Evolutionary conservation across 30 jellyfish, hydroid and myxozoan species (phyloP).

Genomic region (Hydra vulgaris): DNA sequence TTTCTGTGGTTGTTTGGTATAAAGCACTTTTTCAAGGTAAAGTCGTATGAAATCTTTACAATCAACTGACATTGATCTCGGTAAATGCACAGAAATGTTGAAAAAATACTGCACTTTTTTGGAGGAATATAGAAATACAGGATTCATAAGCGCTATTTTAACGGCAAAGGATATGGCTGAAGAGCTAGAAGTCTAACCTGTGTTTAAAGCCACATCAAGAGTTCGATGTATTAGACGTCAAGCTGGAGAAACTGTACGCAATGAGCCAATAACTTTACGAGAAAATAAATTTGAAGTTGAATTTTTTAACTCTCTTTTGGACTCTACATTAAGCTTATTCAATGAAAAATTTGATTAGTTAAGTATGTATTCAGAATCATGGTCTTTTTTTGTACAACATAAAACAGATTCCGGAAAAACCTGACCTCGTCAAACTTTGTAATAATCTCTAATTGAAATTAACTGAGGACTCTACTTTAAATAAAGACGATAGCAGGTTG

Average conservation of each 20-base stretch:
- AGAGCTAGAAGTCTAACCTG: not conserved
- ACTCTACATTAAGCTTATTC: not conserved
- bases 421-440: not conserved
- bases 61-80: not conserved
- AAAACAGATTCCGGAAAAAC: too few relatives aligned
- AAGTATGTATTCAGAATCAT: not conserved
- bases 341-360: not conserved
- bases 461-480: not conserved
- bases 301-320: not conserved
- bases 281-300: not conserved
- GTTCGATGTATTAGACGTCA: not conserved
- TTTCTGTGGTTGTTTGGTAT: not conserved
- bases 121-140: not conserved
- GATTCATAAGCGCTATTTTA: not conserved
- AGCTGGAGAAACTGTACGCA: not conserved
- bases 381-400: too few relatives aligned
- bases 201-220: not conserved
- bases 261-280: not conserved
- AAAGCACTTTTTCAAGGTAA: not conserved
- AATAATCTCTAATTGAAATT: not conserved
- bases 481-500: not conserved
- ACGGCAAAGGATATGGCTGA: not conserved
- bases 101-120: not conserved
- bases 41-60: not conserved
- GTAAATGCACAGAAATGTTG: not conserved